Evolutionary conservation across 2,888 invertebrate species (phyloP), one percentile per base, ranked within the genome.

Genomic region (Sesia bembeciformis): DNA sequence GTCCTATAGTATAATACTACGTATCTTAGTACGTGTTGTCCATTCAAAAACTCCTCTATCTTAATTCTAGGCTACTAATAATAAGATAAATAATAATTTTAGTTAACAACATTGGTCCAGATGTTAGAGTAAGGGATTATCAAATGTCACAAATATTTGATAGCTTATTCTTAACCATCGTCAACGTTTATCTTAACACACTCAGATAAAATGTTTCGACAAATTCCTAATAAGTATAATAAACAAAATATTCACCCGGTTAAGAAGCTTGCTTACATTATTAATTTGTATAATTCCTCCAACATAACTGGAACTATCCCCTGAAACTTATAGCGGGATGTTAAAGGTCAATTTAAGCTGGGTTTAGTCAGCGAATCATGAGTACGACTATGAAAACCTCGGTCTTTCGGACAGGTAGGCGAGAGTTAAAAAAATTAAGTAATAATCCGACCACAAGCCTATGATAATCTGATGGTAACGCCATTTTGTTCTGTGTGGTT

Each of bases 401-500:
- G 76, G 75, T 70, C 60, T 64, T 66, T 67, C 58, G 80, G 77
- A 84, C 88, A 87, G 88, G 88, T 88, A 88, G 84, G 81, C 70
- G 74, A 75, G 68, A 72, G 65, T 62, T 61, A 68, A 86, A 88
- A 85, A 89, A 88, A 83, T 81, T 70, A 85, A 86, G 88, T 81
- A 84, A 88, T 88, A 88, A 87, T 88, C 86, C 82, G 65, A 81
- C 86, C 85, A 78, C 87, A 87, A 79, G 77, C 61, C 79, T 79
- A 76, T 81, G 84, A 81, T 89, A 89, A 89, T 88, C 88, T 87
- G 88, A 88, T 86, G 78, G 88, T 85, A 85, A 88, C 88, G 87
- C 88, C 79, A 86, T 87, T 88, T 87, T 89, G 88, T 87, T 80
- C 81, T 87, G 89, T 89, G 89, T 89, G 89, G 88, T 85, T 89